A percentile compares a stretch with the other conserved stretches of the same genome.
Evolutionary conservation across 2,797 vertebrate species (phyloP).

Genomic region (Notoglanidium macrostoma): DNA sequence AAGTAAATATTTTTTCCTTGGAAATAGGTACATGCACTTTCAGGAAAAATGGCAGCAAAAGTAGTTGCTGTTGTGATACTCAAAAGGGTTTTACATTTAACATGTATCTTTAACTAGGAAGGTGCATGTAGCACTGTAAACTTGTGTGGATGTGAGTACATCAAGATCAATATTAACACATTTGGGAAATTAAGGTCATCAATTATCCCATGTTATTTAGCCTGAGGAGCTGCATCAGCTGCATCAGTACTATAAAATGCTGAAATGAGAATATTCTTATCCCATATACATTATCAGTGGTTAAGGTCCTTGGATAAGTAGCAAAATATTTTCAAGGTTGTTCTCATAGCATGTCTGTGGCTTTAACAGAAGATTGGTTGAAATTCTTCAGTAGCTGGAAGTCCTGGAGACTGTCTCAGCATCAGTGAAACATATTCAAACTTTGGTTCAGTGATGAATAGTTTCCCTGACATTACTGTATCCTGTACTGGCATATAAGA

Average conservation of each 20-base stretch:
- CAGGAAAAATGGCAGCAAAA: not conserved
- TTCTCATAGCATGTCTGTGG: not conserved
- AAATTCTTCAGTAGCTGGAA: not conserved
- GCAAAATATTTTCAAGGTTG: not conserved
- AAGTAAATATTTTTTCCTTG: not conserved
- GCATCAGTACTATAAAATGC: not conserved
- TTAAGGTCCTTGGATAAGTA: not conserved
- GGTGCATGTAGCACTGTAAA: not conserved
- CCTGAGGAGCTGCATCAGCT: not conserved
- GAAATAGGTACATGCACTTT: not conserved
- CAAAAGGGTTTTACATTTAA: not conserved
- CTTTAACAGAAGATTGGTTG: not conserved
- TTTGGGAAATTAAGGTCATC: not conserved
- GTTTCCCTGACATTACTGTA: conserved; percentile 23
- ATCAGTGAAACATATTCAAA: conserved; percentile 18
- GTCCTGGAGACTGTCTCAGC: conserved; percentile 8
- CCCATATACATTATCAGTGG: not conserved
- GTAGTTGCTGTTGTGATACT: not conserved
- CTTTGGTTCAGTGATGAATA: conserved; percentile 12
- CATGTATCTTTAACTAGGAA: not conserved
- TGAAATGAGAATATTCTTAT: not conserved
- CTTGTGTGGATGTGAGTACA: not conserved
- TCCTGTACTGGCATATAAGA: conserved; percentile 45
- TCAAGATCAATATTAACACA: not conserved
- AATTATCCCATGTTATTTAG: not conserved